Conservation (phyloP, 2,888 invertebrate genomes). For the Nomada fabriciana region DNA sequence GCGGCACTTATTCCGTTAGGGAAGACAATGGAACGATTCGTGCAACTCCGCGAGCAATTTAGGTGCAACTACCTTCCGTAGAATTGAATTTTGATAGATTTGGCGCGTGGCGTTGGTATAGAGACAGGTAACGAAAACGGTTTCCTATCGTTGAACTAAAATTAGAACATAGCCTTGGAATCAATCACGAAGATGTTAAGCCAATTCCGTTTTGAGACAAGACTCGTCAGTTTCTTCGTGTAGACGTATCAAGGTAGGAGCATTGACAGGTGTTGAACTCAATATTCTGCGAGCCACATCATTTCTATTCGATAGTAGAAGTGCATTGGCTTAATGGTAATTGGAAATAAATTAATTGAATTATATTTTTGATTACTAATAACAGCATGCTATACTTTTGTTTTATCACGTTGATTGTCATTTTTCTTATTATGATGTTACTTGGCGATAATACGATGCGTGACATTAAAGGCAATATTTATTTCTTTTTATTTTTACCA, state of each 20-base stretch:
- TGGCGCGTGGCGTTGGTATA: slow-evolving; percentile 56
- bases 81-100: slow-evolving; percentile 61
- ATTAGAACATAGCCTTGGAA: slow-evolving; percentile 66
- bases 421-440: too few species aligned
- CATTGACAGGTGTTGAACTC: not conserved
- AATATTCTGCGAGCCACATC: not conserved
- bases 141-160: slow-evolving; percentile 56
- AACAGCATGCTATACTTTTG: too few species aligned
- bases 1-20: too few species aligned
- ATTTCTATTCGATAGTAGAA: too few species aligned
- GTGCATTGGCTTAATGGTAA: too few species aligned
- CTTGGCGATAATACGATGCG: too few species aligned
- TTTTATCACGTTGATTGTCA: too few species aligned
- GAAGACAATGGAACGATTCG: not conserved
- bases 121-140: slow-evolving; percentile 40
- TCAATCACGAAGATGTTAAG: slow-evolving; percentile 58
- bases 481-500: too few species aligned
- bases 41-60: slow-evolving; percentile 36
- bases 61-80: slow-evolving; percentile 48
- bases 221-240: slow-evolving; percentile 26
- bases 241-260: not conserved
- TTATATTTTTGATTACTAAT: too few species aligned
- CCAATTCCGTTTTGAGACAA: slow-evolving; percentile 42
- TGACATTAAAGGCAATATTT: too few species aligned
- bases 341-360: too few species aligned